These are phyloP conservation scores for Apantesis nais DNA, from an alignment of 2,888 invertebrate species.

Conservation along the genomic window DNA sequence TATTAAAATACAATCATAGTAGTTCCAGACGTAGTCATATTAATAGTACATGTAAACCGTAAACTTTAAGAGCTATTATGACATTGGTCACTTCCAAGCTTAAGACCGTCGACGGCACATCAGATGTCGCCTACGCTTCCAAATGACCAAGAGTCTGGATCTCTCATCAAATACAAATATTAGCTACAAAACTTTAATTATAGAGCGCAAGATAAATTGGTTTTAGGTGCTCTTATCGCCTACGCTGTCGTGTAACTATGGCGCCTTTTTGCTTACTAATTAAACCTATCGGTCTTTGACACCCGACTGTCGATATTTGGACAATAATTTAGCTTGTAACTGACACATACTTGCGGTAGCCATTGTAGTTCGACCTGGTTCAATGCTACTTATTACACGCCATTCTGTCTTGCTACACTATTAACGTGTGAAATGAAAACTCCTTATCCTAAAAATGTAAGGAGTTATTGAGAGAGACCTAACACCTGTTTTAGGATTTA, in stretches of 20 bases:
- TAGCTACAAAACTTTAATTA: slow-evolving; percentile 44
- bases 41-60: slow-evolving; percentile 8
- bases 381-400: background rate
- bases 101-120: slow-evolving; percentile 53
- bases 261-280: slow-evolving; percentile 78
- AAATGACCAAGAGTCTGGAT: slow-evolving; percentile 55
- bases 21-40: background rate
- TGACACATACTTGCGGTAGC: slow-evolving; percentile 47
- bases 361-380: slow-evolving; percentile 5
- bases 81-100: slow-evolving; percentile 49
- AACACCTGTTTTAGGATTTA: background rate
- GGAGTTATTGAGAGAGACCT: too few species aligned
- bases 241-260: slow-evolving; percentile 63
- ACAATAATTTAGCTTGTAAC: slow-evolving; percentile 60
- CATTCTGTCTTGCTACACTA: background rate
- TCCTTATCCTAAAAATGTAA: background rate
- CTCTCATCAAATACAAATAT: slow-evolving; percentile 41
- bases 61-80: slow-evolving; percentile 35
- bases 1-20: background rate
- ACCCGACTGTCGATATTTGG: slow-evolving; percentile 62
- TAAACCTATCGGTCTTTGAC: slow-evolving; percentile 82
- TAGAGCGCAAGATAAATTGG: slow-evolving; percentile 54
- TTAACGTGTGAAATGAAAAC: background rate
- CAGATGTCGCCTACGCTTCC: slow-evolving; percentile 70
- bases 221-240: slow-evolving; percentile 61